These are phyloP conservation scores for Gymnobelideus leadbeateri DNA, from an alignment of 2,113 vertebrate species.

Conservation along the genomic window DNA sequence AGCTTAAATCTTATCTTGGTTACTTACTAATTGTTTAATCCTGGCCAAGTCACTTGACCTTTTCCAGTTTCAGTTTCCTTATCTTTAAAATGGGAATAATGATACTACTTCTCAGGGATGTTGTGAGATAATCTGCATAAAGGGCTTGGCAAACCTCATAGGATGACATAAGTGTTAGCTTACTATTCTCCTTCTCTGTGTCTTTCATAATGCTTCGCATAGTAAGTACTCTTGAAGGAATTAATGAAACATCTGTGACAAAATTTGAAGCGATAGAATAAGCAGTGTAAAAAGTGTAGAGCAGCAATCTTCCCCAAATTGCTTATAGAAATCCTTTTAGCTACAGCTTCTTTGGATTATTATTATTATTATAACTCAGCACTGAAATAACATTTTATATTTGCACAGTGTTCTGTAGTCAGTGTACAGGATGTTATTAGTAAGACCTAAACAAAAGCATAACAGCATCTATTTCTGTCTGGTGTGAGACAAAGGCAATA, in stretches of 20 bases:
- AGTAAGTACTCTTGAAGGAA: not conserved
- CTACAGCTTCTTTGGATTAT: constrained; percentile 68
- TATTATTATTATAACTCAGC: constrained; percentile 75
- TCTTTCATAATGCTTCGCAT: not conserved
- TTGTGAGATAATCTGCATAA: not conserved
- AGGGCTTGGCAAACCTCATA: not conserved
- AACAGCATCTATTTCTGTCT: constrained; percentile 66
- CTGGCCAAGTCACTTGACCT: not conserved
- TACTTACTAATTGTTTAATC: not conserved
- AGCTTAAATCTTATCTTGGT: not conserved
- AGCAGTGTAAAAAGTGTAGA: constrained; percentile 30
- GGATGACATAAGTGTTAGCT: not conserved
- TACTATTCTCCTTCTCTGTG: not conserved
- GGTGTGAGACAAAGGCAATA: constrained; percentile 63
- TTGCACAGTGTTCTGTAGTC: constrained; percentile 41
- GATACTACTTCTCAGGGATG: not conserved
- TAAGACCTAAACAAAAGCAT: constrained; percentile 61
- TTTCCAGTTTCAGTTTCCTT: not conserved
- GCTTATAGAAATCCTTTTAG: constrained; percentile 65
- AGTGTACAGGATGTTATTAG: constrained; percentile 69
- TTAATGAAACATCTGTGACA: not conserved
- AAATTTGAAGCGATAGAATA: not conserved
- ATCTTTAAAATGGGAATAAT: not conserved
- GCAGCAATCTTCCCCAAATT: constrained; percentile 63
- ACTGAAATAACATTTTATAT: constrained; percentile 73